phyloP scores from a whole-genome alignment of 2,797 vertebrate genomes.

The Anas flavirostris region DNA sequence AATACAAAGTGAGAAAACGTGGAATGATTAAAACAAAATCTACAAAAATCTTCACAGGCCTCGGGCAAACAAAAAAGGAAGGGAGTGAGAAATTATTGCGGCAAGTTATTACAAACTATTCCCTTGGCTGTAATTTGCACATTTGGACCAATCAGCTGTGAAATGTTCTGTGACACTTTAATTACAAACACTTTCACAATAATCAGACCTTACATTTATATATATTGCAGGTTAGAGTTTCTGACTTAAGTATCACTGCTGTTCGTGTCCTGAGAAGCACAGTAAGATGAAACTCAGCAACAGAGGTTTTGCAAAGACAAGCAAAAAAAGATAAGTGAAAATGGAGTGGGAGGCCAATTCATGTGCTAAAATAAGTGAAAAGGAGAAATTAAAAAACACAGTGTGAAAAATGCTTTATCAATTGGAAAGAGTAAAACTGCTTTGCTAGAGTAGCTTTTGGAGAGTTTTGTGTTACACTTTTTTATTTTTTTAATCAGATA shows the following conservation, averaged over 20 bases:
- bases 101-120: neutral
- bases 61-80: neutral
- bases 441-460: neutral
- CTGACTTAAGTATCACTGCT: neutral
- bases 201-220: neutral
- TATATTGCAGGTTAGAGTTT: neutral
- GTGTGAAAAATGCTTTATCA: neutral
- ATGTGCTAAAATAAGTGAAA: neutral
- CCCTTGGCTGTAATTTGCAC: neutral
- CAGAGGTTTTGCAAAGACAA: neutral
- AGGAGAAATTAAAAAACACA: neutral
- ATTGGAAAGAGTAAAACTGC: neutral
- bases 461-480: neutral
- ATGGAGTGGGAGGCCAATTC: neutral
- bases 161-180: neutral
- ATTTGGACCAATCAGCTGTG: conserved; percentile 15
- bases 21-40: neutral
- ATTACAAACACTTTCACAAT: neutral
- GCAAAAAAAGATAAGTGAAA: neutral
- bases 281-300: neutral
- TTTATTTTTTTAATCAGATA: neutral
- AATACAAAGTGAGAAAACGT: neutral
- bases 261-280: fast-evolving
- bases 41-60: neutral
- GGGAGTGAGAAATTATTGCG: neutral